Base-by-base conservation (phyloP, 2,888 invertebrate species). In the Hecatera dysodea region DNA sequence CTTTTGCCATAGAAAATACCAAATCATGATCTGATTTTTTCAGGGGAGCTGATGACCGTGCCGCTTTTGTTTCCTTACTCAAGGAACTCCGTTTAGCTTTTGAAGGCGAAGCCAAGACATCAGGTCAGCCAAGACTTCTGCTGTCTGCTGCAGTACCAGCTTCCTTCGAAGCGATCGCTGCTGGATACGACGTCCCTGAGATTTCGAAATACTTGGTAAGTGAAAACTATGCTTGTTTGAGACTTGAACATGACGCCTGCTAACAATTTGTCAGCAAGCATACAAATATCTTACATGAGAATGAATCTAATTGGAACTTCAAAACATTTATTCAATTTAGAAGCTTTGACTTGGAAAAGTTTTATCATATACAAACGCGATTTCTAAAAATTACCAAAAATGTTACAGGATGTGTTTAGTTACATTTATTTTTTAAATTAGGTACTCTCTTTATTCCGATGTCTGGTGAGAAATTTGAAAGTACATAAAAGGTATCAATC, bases 161-260 rank as follows among this genome's bases (percentile, higher is more conserved):
- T 0, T 98, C 98, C 29, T 98, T 98, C 80, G 99, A 99, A 94
- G 99, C 99, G 0, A 98, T 99, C 59, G 98, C 98, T 69, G 98
- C 98, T 72, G 99, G 99, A 9, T 99, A 99, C 86, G 99, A 99
- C 86, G 99, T 99, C 0, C 98, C 98, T 0, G 99, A 99, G 93
- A 98, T 99, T 81, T 98, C 98, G 7, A 99, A 99, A 94, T 99
- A 98, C 90, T 96, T 99, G 88, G 96, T 96, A 81, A 90, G 91
- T 46, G 17, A 1, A 12, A 8, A 19, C 6, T 17, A 15, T 64
- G 39, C 22, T 17, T 56, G 17, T 17, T 29, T n/a, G 2, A 6
- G 17, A 7, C 15, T 17, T 33, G 1, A 9, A 33, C 4, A 56
- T 17, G n/a, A 17, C 33, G 29, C 52, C 52, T 67, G n/a, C 17